Percentiles rank a stretch among this genome's conserved stretches.
phyloP scores from a whole-genome alignment of 2,888 invertebrate species.

The Myopa testacea region DNA sequence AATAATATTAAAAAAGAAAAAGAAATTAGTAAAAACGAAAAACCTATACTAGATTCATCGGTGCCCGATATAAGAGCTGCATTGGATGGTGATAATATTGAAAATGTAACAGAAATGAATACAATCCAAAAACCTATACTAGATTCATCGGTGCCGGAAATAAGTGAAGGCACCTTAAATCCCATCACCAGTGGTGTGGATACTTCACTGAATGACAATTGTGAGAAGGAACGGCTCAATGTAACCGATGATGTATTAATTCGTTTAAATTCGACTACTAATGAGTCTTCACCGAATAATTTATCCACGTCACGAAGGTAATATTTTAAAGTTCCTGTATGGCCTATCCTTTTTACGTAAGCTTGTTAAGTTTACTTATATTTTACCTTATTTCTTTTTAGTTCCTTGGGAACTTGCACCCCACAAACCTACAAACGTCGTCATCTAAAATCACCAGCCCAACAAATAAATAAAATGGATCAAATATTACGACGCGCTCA shows the following conservation, averaged over 20 bases:
- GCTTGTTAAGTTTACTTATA: no score
- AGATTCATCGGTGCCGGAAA: conserved; percentile 41
- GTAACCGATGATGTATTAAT: background rate
- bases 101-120: no score
- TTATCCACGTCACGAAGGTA: background rate
- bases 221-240: background rate
- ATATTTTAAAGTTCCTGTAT: no score
- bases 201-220: background rate
- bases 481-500: conserved; percentile 44
- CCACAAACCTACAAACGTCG: conserved; percentile 33
- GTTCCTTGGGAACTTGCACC: no score
- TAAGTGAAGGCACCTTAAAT: conserved; percentile 25
- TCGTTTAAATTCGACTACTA: background rate
- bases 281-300: background rate
- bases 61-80: conserved; percentile 33
- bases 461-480: conserved; percentile 49
- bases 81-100: background rate
- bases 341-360: no score
- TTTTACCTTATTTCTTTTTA: no score
- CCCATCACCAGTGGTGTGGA: background rate
- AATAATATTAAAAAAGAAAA: background rate
- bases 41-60: conserved; percentile 41
- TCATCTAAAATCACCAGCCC: conserved; percentile 46
- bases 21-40: background rate
- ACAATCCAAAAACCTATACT: conserved; percentile 40